Base-by-base conservation (phyloP, 2,888 invertebrate genomes). In the Ephialtes manifestator region DNA sequence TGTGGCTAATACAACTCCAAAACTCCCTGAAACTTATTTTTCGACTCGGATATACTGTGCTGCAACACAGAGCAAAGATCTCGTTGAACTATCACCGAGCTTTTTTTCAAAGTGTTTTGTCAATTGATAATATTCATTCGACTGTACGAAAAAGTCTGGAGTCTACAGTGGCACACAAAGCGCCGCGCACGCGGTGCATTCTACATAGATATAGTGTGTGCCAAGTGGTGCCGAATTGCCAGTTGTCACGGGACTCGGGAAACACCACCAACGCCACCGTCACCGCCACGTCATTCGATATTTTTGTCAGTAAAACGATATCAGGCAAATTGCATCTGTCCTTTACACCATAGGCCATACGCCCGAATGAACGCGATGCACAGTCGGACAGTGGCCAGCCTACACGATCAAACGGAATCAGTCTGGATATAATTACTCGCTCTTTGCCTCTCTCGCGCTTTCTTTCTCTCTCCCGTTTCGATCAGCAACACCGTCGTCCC, bases 221-320 rank as follows among this genome's bases (percentile, higher is more conserved):
- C 20, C 51, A 24, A 81, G 63, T 84, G 70, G 48, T 55, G 48
- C 55, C 74, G 80, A 67, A 83, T 81, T 51, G 75, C 46, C 77
- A 75, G 55, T 75, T 75, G 80, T 81, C 85, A 75, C 55, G 65
- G 72, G 43, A 55, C 77, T 85, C 63, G 58, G 55, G 43, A 81
- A 72, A 82, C 68, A 51, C 77, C 67, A 55, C 67, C 53, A 74
- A 76, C 81, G 77, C 43, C 77, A 65, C 68, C 70, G 58, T 71
- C 78, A 55, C 75, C 79, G 77, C 80, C 80, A 75, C 89, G 89
- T 89, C 89, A 91, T 89, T 90, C 90, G 92, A 93, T 92, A 91
- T 92, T 91, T 93, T 92, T 93, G 92, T 93, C 93, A 92, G 91
- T 90, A 91, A 92, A 92, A 91, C 92, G 93, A 93, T 93, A 91